phyloP scores from a whole-genome alignment of 2,888 invertebrate species.

The Lissonota sp. region DNA sequence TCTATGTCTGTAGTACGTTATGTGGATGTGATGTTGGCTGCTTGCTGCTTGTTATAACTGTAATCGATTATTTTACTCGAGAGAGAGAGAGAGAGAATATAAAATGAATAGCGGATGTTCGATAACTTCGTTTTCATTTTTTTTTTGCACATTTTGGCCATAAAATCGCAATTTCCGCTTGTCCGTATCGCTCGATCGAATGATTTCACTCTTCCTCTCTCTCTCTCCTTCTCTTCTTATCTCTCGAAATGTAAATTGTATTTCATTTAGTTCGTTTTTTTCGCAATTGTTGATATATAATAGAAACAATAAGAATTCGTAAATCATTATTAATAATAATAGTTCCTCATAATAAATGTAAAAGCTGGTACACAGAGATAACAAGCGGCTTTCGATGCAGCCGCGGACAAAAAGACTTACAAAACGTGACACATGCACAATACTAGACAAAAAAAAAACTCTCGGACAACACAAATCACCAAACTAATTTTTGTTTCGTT shows the following conservation, averaged over 20 bases:
- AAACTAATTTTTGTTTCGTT: conserved; percentile 76
- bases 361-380: conserved; percentile 82
- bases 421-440: conserved; percentile 83
- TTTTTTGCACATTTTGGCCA: conserved; percentile 31
- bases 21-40: conserved; percentile 80
- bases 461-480: conserved; percentile 82
- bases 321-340: conserved; percentile 67
- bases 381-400: conserved; percentile 78
- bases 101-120: too few relatives aligned
- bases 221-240: conserved; percentile 53
- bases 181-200: conserved; percentile 28
- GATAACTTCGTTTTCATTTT: conserved; percentile 62
- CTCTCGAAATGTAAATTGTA: conserved; percentile 70
- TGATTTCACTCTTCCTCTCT: conserved; percentile 45
- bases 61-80: conserved; percentile 68
- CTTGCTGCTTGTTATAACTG: conserved; percentile 76
- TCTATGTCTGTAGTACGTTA: conserved; percentile 73
- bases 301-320: conserved; percentile 66
- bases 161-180: conserved; percentile 13
- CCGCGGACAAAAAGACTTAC: conserved; percentile 81
- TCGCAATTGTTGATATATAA: conserved; percentile 51
- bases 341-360: conserved; percentile 79
- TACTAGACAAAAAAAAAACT: conserved; percentile 81
- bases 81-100: conserved; percentile 62
- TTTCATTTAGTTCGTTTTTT: conserved; percentile 64